Conservation (phyloP, 2,888 invertebrate genomes). For the Zonitis immaculata region DNA sequence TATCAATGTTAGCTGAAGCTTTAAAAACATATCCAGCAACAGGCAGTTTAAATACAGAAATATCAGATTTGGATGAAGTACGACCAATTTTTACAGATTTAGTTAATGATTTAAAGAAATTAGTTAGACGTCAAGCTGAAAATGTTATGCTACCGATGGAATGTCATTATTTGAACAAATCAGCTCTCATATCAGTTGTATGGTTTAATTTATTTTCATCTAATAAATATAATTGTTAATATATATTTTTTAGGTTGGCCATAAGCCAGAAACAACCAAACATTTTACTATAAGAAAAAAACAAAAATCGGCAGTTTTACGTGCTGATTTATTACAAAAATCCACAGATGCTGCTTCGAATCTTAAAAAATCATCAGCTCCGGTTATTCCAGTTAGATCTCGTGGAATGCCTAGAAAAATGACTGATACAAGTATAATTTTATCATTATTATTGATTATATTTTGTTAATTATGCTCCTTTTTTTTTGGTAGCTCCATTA, state of each 20-base stretch:
- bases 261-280: slow-evolving; percentile 77
- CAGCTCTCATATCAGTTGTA: slow-evolving; percentile 83
- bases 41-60: slow-evolving; percentile 85
- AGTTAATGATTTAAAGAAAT: slow-evolving; percentile 75
- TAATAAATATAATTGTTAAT: too few relatives aligned
- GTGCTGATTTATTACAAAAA: slow-evolving; percentile 87
- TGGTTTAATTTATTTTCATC: neutral
- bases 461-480: neutral
- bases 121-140: slow-evolving; percentile 80
- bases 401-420: slow-evolving; percentile 91
- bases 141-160: slow-evolving; percentile 87
- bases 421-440: slow-evolving; percentile 83
- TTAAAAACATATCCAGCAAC: slow-evolving; percentile 89
- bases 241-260: slow-evolving; percentile 58
- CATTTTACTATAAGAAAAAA: slow-evolving; percentile 92
- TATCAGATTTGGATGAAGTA: slow-evolving; percentile 83
- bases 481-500: slow-evolving; percentile 64
- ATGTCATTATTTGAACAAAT: slow-evolving; percentile 93
- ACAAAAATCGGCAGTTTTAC: slow-evolving; percentile 87
- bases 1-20: slow-evolving; percentile 93
- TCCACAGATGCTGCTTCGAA: slow-evolving; percentile 86
- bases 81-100: slow-evolving; percentile 86
- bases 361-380: slow-evolving; percentile 81
- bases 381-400: slow-evolving; percentile 82
- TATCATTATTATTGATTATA: neutral